Percentiles rank a stretch among this genome's conserved stretches.
Evolutionary conservation across 2,113 vertebrate species (phyloP).

Genomic region (Aviceda subcristata): DNA sequence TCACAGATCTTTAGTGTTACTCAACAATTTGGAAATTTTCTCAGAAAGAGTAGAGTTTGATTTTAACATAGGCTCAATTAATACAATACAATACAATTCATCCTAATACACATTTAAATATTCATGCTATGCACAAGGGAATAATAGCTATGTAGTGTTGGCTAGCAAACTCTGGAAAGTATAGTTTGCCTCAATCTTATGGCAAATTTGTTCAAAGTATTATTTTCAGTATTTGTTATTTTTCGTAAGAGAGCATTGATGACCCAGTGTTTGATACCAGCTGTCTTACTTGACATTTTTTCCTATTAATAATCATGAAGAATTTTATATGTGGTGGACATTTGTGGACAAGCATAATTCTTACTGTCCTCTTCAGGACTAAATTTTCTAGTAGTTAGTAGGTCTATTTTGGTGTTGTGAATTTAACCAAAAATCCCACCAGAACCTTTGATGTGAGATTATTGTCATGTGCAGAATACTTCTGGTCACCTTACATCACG

Average conservation of each 20-base stretch:
- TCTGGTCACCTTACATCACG: background rate
- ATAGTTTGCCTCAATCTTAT: background rate
- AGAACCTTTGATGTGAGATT: slow-evolving; percentile 74
- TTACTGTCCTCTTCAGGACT: slow-evolving; percentile 84
- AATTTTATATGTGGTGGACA: slow-evolving; percentile 37
- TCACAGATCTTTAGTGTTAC: background rate
- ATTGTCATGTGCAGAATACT: slow-evolving; percentile 73
- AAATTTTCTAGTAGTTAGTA: slow-evolving; percentile 90
- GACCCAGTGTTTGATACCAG: background rate
- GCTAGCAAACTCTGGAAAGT: background rate
- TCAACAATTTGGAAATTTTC: background rate
- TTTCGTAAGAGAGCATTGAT: background rate
- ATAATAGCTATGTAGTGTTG: background rate
- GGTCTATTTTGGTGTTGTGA: slow-evolving; percentile 74
- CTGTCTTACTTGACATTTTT: background rate
- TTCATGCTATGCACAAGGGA: background rate
- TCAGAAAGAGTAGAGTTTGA: background rate
- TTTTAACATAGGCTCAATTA: background rate
- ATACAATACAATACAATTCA: background rate
- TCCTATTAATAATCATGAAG: background rate
- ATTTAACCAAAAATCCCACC: slow-evolving; percentile 7
- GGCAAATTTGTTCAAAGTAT: background rate
- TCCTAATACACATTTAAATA: background rate
- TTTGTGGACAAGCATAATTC: slow-evolving; percentile 84
- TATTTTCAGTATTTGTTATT: background rate